Conservation (phyloP, 2,113 vertebrate genomes). For the Jacana jacana region DNA sequence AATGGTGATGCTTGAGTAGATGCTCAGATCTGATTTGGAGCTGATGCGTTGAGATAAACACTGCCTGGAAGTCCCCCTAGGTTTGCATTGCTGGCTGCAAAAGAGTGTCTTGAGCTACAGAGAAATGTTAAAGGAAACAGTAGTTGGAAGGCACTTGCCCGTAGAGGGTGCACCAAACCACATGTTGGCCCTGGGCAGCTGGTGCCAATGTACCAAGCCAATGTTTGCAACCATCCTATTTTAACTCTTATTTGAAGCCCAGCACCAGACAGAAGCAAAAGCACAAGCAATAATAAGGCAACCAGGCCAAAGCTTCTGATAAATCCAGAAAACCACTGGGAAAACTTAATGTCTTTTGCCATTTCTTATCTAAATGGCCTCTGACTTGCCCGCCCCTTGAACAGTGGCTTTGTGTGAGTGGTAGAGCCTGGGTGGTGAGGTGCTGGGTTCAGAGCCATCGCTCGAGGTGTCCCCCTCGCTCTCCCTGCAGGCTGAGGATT, state of each 20-base stretch:
- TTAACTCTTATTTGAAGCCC: too few species aligned
- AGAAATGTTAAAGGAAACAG: not conserved
- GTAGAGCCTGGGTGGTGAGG: fast-evolving
- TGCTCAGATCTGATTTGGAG: not conserved
- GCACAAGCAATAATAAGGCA: too few species aligned
- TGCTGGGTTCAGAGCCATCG: not conserved
- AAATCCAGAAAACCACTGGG: not conserved
- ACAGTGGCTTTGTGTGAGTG: fast-evolving
- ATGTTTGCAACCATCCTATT: fast-evolving
- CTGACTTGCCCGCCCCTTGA: fast-evolving
- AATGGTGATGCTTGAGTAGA: not conserved
- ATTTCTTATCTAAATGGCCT: not conserved
- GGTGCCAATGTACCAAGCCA: fast-evolving
- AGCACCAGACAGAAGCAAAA: not conserved
- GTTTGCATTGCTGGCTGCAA: not conserved
- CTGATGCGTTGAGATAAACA: not conserved
- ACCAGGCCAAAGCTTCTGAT: not conserved
- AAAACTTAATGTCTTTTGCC: not conserved
- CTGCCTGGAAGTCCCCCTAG: not conserved
- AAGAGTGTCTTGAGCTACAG: not conserved
- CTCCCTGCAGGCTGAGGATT: conserved; percentile 39
- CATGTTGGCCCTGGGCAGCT: fast-evolving
- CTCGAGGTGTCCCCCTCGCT: fast-evolving
- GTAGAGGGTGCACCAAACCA: not conserved
- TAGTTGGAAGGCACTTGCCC: fast-evolving